Conservation (phyloP, 2,113 vertebrate genomes). For the Zeus faber region DNA sequence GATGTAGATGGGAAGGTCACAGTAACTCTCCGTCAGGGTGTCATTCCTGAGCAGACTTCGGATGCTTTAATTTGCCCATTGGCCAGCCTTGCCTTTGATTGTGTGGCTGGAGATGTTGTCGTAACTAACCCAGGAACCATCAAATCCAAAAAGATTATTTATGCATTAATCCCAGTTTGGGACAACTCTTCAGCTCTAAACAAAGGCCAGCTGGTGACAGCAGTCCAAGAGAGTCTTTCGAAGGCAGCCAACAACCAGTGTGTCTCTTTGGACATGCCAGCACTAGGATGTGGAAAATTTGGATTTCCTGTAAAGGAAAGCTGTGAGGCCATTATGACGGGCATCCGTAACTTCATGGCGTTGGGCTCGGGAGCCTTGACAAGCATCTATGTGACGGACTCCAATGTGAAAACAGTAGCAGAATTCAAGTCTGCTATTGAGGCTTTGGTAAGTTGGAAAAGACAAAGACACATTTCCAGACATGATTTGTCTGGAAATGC, state of each 20-base stretch:
- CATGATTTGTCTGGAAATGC: background rate
- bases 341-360: conserved; percentile 25
- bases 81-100: conserved; percentile 21
- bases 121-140: conserved; percentile 30
- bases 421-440: conserved; percentile 28
- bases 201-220: conserved; percentile 8
- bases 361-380: conserved; percentile 19
- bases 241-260: conserved; percentile 21
- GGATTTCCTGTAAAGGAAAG: conserved; percentile 38
- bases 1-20: conserved; percentile 14
- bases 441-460: conserved; percentile 24
- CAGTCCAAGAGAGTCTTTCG: conserved; percentile 23
- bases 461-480: background rate
- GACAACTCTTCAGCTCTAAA: background rate
- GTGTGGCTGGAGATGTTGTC: conserved; percentile 33
- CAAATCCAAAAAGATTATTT: conserved; percentile 32
- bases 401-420: conserved; percentile 28
- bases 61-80: conserved; percentile 40
- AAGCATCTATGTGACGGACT: conserved; percentile 37
- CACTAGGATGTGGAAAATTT: conserved; percentile 24
- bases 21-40: conserved; percentile 22
- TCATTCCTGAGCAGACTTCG: conserved; percentile 23
- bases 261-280: conserved; percentile 38
- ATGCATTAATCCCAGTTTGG: conserved; percentile 30
- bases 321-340: conserved; percentile 25